Evolutionary conservation across 1,140 invertebrate species (phyloP), one percentile per base, ranked within the genome.

Genomic region (Ceratina japonica): DNA sequence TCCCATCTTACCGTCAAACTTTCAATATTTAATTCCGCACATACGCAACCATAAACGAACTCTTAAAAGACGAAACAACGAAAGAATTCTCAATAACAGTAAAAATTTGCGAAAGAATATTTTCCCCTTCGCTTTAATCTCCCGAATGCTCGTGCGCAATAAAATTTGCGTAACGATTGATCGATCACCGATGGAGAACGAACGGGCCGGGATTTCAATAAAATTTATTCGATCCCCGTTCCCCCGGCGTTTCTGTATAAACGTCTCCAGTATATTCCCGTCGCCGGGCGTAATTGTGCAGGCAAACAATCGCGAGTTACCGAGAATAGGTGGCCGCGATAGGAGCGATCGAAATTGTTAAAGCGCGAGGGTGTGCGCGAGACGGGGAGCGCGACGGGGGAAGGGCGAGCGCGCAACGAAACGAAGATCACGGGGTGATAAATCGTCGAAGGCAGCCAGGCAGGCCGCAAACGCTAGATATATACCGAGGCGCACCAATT

Each of bases 401-500:
- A 4, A 49, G n/a, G 72, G 37, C 2, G 37, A 44, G 37, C 10
- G 37, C 37, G 37, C 37, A 44, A 44, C 37, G 75, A 81, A 85
- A 77, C 74, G 83, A 75, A 81, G 83, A 76, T 85, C 83, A 77
- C 61, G 8, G 37, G 79, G 37, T 73, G 80, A 84, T 84, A 81
- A 85, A 85, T 85, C 79, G 70, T 58, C 27, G 44, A 74, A 85
- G 74, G 75, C 79, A 66, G 79, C 37, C 37, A 10, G 37, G 37
- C 37, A 44, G 37, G 69, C 61, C 79, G 69, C 84, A 85, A 78
- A 44, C 83, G 75, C 74, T 81, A 77, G 61, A 79, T 75, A 76
- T 64, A 83, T 44, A 44, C 62, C 44, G 66, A 85, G 78, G 74
- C 82, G 79, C 65, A 71, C 78, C 80, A 87, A 86, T 87, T 87